Percentiles rank a stretch among this genome's conserved stretches.
phyloP scores from a whole-genome alignment of 2,888 invertebrate species.

The Scaptomyza parva region DNA sequence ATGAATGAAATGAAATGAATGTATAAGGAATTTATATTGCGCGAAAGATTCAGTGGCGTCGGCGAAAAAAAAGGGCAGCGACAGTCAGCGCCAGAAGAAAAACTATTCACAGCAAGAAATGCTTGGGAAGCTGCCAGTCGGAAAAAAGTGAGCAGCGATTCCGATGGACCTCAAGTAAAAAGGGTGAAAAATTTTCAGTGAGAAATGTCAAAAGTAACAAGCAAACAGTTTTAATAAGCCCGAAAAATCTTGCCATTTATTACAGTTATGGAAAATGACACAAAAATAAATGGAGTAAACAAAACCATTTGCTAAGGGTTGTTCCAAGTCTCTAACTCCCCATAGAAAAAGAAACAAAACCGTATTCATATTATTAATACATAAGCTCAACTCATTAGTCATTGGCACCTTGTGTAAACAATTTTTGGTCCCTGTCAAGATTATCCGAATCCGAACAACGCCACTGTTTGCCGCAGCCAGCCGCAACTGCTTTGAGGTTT shows the following conservation, averaged over 20 bases:
- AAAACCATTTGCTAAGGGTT: conserved; percentile 5
- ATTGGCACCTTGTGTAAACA: conserved; percentile 54
- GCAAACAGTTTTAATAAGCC: neutral
- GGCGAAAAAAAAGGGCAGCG: neutral
- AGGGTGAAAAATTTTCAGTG: no score
- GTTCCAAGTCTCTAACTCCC: conserved; percentile 11
- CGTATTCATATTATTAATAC: conserved; percentile 18
- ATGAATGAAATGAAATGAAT: conserved; percentile 69
- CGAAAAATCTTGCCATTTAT: neutral
- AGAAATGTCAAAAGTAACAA: neutral
- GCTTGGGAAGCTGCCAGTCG: neutral
- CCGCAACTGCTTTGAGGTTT: conserved; percentile 68
- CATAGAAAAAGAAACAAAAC: conserved; percentile 13
- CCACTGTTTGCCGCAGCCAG: conserved; percentile 60
- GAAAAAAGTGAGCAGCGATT: neutral
- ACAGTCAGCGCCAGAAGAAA: neutral
- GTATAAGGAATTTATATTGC: conserved; percentile 71
- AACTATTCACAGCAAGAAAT: neutral
- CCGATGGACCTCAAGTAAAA: neutral
- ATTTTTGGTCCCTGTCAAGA: conserved; percentile 31
- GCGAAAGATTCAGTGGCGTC: conserved; percentile 49
- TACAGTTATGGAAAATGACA: neutral
- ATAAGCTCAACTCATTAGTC: conserved; percentile 71
- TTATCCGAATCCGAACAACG: conserved; percentile 49
- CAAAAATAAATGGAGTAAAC: conserved; percentile 6